A percentile compares a stretch with the other conserved stretches of the same genome.
These are phyloP conservation scores for Choristoneura rosaceana DNA, from an alignment of 2,888 invertebrate genomes.

Conservation along the genomic window DNA sequence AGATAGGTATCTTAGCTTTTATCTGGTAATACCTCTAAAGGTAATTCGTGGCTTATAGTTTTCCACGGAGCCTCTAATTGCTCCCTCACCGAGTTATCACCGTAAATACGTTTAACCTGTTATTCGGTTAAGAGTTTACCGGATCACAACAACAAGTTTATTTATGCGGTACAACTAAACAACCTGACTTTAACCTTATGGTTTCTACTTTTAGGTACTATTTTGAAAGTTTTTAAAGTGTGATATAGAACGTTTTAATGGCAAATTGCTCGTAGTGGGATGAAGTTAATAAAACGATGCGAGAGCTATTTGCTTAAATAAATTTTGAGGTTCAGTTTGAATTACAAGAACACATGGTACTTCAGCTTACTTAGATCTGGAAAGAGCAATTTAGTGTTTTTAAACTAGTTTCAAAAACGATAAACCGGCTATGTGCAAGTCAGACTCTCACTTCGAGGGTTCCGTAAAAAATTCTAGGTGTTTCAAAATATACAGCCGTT, in stretches of 20 bases:
- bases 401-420: no score
- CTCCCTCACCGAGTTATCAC: conserved; percentile 8
- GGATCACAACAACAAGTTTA: background rate
- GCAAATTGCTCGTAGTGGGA: background rate
- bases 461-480: no score
- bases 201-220: background rate
- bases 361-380: no score
- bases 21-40: background rate
- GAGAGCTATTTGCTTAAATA: background rate
- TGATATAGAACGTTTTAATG: background rate
- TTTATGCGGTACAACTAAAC: no score
- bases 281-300: conserved; percentile 3
- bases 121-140: conserved; percentile 10
- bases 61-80: conserved; percentile 1
- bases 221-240: background rate
- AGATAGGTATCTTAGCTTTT: background rate
- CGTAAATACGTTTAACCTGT: conserved; percentile 6
- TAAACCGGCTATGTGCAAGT: no score
- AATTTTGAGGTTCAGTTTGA: background rate
- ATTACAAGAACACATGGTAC: no score
- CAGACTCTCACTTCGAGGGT: no score
- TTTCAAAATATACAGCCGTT: no score
- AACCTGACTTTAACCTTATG: background rate
- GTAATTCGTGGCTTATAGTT: background rate
- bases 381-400: no score